phyloP scores from a whole-genome alignment of 2,888 invertebrate species.

The Ditylenchus weischeri region DNA sequence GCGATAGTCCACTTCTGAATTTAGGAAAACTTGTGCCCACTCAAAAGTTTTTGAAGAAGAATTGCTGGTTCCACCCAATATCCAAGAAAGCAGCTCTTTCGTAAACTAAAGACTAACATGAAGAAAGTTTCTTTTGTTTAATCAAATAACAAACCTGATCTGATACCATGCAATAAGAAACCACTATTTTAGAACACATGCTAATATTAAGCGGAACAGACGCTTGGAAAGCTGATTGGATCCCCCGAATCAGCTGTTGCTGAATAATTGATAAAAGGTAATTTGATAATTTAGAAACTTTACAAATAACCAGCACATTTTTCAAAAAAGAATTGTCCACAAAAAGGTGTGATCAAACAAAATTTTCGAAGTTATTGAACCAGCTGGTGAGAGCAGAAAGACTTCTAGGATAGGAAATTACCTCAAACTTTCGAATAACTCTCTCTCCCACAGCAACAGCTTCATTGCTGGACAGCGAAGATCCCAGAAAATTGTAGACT shows the following conservation, averaged over 20 bases:
- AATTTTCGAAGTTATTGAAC: no score
- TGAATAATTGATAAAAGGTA: no score
- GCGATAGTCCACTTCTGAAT: background rate
- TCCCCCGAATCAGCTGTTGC: background rate
- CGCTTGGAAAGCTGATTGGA: background rate
- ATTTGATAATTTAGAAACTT: no score
- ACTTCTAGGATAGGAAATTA: no score
- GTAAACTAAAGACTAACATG: background rate
- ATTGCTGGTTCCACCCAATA: background rate
- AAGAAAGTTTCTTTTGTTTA: background rate
- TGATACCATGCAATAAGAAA: background rate
- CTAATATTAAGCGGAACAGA: background rate
- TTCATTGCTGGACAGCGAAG: background rate
- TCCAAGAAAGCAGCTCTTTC: slow-evolving; percentile 4
- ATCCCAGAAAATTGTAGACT: slow-evolving; percentile 8
- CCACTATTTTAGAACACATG: background rate
- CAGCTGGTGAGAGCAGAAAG: no score
- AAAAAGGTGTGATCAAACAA: no score
- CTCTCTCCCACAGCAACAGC: background rate
- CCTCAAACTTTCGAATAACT: no score
- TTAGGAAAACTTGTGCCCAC: background rate
- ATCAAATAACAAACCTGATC: background rate
- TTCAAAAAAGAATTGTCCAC: no score
- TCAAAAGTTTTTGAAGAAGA: background rate
- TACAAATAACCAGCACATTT: no score